A percentile compares a stretch with the other conserved stretches of the same genome.
These are phyloP conservation scores for Sorex araneus DNA, from an alignment of 2,113 vertebrate genomes.

Conservation along the genomic window DNA sequence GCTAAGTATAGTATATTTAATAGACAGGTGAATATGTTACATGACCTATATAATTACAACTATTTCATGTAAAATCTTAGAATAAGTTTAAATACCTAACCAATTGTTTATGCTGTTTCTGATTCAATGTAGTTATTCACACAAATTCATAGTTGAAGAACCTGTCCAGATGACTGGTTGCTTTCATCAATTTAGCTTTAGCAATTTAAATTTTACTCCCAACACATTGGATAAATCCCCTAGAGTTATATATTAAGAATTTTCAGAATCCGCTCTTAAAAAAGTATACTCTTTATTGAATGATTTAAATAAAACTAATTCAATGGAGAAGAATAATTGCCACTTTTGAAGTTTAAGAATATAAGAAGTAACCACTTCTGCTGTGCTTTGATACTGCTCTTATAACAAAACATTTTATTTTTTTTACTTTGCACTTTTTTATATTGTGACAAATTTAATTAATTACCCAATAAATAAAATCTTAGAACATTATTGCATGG, in stretches of 20 bases:
- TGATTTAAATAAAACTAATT: not conserved
- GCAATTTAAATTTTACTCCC: constrained; percentile 8
- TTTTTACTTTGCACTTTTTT: not conserved
- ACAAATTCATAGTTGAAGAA: not conserved
- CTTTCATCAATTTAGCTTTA: not conserved
- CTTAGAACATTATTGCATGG: not conserved
- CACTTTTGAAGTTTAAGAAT: not conserved
- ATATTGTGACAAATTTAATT: not conserved
- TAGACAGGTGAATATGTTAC: not conserved
- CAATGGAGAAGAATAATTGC: constrained; percentile 6
- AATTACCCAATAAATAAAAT: not conserved
- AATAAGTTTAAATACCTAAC: constrained; percentile 48
- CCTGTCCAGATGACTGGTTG: not conserved
- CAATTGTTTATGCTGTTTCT: not conserved
- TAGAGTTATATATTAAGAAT: constrained; percentile 29
- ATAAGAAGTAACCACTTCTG: not conserved
- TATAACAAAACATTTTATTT: not conserved
- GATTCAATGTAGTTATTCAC: constrained; percentile 44
- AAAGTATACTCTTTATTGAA: constrained; percentile 11
- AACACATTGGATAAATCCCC: not conserved
- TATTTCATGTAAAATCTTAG: not conserved
- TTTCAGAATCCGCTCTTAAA: not conserved
- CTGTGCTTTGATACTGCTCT: not conserved
- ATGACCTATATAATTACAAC: constrained; percentile 46
- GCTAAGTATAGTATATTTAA: constrained; percentile 35